phyloP scores from a whole-genome alignment of 2,797 vertebrate species.

The Ciconia nigra region DNA sequence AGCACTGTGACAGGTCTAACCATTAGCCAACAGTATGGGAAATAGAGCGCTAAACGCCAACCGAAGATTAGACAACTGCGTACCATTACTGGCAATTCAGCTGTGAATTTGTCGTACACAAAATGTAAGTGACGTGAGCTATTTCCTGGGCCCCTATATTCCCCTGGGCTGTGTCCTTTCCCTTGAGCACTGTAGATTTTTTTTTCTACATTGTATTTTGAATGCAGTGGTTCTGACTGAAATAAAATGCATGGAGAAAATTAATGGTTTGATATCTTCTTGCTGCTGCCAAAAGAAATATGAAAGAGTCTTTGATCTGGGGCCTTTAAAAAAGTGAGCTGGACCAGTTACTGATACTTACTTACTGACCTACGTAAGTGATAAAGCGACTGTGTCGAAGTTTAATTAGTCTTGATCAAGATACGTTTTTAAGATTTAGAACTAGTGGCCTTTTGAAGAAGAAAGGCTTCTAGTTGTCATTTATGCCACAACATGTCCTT shows the following conservation, averaged over 20 bases:
- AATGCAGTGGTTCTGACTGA: background rate
- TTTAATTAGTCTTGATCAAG: constrained; percentile 67
- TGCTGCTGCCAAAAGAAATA: constrained; percentile 9
- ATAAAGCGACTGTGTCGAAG: constrained; percentile 10
- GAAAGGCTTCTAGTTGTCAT: constrained; percentile 28
- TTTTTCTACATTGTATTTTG: background rate
- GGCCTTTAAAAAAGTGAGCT: constrained; percentile 33
- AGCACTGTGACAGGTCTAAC: background rate
- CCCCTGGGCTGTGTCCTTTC: background rate
- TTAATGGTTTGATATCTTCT: constrained; percentile 23
- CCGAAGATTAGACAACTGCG: background rate
- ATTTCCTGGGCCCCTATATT: background rate
- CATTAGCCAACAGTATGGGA: background rate
- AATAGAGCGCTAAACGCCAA: background rate
- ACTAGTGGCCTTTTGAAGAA: constrained; percentile 47
- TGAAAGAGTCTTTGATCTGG: constrained; percentile 48
- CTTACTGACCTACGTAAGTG: constrained; percentile 48
- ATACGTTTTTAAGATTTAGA: constrained; percentile 43
- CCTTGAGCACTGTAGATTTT: background rate
- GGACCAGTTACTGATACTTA: constrained; percentile 15
- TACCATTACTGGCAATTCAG: background rate
- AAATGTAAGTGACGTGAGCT: background rate
- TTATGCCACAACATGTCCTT: constrained; percentile 32
- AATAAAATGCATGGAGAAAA: constrained; percentile 16
- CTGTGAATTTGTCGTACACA: background rate